phyloP scores from a whole-genome alignment of 2,113 vertebrate species.

The Collichthys lucidus region DNA sequence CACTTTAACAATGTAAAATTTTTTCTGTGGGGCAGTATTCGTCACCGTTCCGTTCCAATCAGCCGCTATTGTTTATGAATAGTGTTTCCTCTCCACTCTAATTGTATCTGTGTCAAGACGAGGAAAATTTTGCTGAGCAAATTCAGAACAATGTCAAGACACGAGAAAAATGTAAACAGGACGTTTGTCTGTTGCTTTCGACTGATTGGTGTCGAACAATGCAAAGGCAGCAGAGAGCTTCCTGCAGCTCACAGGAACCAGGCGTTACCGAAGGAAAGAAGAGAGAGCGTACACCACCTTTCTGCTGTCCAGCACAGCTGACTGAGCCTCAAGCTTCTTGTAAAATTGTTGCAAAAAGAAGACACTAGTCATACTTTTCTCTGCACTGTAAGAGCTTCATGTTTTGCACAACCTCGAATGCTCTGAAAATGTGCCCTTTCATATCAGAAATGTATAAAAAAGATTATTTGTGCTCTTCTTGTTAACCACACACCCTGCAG shows the following conservation, averaged over 20 bases:
- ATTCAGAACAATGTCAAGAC: conserved; percentile 52
- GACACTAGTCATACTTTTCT: neutral
- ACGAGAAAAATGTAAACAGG: conserved; percentile 45
- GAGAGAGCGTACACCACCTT: neutral
- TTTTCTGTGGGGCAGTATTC: neutral
- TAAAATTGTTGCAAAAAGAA: neutral
- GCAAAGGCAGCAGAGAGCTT: conserved; percentile 27
- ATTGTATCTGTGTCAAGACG: neutral
- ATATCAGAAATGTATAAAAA: neutral
- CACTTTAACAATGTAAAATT: neutral
- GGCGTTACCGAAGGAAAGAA: neutral
- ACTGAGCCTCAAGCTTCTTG: neutral
- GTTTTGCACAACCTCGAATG: neutral
- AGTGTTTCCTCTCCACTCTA: conserved; percentile 40
- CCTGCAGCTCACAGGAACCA: conserved; percentile 31
- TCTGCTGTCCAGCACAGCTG: neutral
- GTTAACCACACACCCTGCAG: conserved; percentile 57
- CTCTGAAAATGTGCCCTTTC: neutral
- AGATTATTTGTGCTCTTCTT: neutral
- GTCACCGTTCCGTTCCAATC: neutral
- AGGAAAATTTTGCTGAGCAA: neutral
- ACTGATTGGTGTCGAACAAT: conserved; percentile 21
- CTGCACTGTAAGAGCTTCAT: neutral
- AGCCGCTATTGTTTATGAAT: conserved; percentile 14
- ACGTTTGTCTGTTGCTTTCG: conserved; percentile 19